Evolutionary conservation across 2,888 invertebrate species (phyloP), one percentile per base, ranked within the genome.

Genomic region (Halocaridina rubra): DNA sequence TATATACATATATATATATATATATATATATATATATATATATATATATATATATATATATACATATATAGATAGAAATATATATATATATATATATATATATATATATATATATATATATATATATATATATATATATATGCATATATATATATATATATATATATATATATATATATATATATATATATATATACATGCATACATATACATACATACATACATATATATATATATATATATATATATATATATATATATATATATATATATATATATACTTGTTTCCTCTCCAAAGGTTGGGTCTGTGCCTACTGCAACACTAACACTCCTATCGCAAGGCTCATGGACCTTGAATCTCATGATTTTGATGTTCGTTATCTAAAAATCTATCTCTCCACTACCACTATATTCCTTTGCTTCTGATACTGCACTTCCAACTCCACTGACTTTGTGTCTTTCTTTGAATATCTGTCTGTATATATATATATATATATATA

Each of bases 11-110:
- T 32, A 22, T 32, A 39, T 32, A 39, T 72, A 22, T 32, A 39
- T 72, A n/a, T 72, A 39, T 72, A 39, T 72, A 39, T 72, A 39
- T 72, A 22, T 72, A 39, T 72, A 19, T 72, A 39, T 72, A 8
- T 53, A 53, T 53, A 53, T 53, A 53, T 53, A 8, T 53, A 53
- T 53, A 4, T 53, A 53, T 53, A 53, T 53, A 53, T 53, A 53
- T 53, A 4, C 2, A 53, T 7, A 53, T 7, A 53, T 19, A 53
- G 3, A 53, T 7, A 53, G 3, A 53, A 3, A 53, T 7, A 53
- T 7, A 53, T 7, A 53, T 53, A 53, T 53, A 53, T 53, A 53
- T 53, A 53, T 53, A 4, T 53, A 53, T 8, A 53, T 53, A 53
- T 2, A 53, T 53, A 53, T 53, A 53, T 53, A 53, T 53, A 53